Evolutionary conservation across 1,140 invertebrate genomes (phyloP), one percentile per base, ranked within the genome.

Genomic region (Listronotus bonariensis): DNA sequence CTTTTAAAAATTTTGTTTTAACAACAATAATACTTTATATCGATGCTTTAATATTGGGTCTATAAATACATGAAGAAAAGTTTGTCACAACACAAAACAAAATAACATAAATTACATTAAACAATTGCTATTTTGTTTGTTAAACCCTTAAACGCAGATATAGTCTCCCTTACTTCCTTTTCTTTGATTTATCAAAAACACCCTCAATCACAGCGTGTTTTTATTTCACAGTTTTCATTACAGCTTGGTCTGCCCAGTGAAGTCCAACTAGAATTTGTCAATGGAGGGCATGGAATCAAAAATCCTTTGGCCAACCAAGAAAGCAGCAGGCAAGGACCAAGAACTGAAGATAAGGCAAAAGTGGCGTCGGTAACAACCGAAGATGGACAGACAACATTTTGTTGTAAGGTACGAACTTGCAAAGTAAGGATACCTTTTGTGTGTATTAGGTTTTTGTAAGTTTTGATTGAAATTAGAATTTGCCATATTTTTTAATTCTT

Each of bases 241-340:
- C 81, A 95, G 92, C 82, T 95, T 80, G 92, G 92, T 65, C 79
- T 95, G 32, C 92, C 93, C 9, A 87, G 88, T 48, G 92, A 95
- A 76, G 86, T 92, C 12, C 91, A 92, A 51, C 79, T 99, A 54
- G 97, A 99, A 82, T 96, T 98, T 76, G 96, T 99, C 0, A 99
- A 99, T 77, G 97, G 97, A 11, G 97, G 97, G 7, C 97, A 98
- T 78, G 97, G 97, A 34, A 95, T 99, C 48, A 99, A 99, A 78
- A 99, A 99, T 82, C 97, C 97, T 1, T 80, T 98, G 67, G 91
- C 95, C 11, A 88, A 88, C 67, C 86, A 88, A 60, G 90, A 89
- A 76, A 82, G 82, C 49, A 80, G 77, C 20, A 76, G 83, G 61
- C 77, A 83, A 56, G 77, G 77, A 55, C 81, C 84, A 51, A 79